Evolutionary conservation across 2,888 invertebrate species (phyloP).

Genomic region (Acleris cristana): DNA sequence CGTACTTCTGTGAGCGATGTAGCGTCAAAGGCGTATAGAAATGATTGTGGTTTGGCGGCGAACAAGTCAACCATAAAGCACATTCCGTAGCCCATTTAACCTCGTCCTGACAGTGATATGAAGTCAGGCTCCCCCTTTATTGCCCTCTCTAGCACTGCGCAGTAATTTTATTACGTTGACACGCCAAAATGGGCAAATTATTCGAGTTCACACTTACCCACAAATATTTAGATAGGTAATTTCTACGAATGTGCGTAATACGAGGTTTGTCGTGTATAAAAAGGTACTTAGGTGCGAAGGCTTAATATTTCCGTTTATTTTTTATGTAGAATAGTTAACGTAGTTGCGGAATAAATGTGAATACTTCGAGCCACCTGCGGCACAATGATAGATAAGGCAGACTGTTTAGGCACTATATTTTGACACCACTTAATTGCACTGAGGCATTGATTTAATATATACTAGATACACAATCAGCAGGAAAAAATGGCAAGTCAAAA

Average conservation of each 20-base stretch:
- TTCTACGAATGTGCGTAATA: slow-evolving; percentile 19
- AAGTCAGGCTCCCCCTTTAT: slow-evolving; percentile 47
- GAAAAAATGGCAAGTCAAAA: too few species aligned
- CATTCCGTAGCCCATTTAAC: slow-evolving; percentile 49
- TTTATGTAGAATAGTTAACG: too few species aligned
- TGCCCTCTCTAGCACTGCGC: slow-evolving; percentile 44
- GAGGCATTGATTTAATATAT: too few species aligned
- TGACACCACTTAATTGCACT: too few species aligned
- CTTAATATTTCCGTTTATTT: too few species aligned
- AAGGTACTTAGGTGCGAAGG: not conserved
- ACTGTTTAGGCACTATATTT: too few species aligned
- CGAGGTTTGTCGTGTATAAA: not conserved
- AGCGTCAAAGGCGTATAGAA: not conserved
- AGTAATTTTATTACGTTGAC: slow-evolving; percentile 51
- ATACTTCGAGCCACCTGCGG: too few species aligned
- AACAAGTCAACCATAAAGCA: slow-evolving; percentile 38
- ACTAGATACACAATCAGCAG: too few species aligned
- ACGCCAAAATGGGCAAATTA: slow-evolving; percentile 50
- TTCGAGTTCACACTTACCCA: slow-evolving; percentile 47
- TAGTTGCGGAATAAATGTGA: too few species aligned
- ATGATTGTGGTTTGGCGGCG: slow-evolving; percentile 11
- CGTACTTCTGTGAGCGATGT: not conserved
- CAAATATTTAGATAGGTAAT: slow-evolving; percentile 37
- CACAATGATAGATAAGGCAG: too few species aligned
- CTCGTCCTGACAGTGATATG: slow-evolving; percentile 46